These are phyloP conservation scores for Folsomia candida DNA, from an alignment of 2,888 invertebrate species.

Conservation along the genomic window DNA sequence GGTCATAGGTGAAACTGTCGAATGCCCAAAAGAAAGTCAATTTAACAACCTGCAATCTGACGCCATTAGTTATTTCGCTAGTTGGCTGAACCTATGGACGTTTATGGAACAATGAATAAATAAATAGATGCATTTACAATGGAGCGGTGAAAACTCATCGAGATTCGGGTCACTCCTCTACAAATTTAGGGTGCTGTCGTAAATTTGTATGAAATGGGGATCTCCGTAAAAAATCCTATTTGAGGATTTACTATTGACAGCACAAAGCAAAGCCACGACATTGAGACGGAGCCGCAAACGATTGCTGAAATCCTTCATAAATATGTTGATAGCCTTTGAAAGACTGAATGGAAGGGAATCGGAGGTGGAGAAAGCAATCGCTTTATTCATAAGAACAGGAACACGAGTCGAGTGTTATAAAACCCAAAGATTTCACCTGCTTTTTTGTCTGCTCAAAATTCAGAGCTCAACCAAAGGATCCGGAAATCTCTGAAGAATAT, in stretches of 20 bases:
- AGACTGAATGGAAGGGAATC: slow-evolving; percentile 7
- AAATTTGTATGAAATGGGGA: not conserved
- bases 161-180: not conserved
- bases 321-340: slow-evolving; percentile 12
- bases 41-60: too few relatives aligned
- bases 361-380: slow-evolving; percentile 35
- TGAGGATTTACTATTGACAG: not conserved
- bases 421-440: not conserved
- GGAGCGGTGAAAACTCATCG: not conserved
- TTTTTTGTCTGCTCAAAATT: not conserved
- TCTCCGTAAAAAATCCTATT: not conserved
- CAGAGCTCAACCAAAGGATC: not conserved
- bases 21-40: not conserved
- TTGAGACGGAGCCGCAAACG: not conserved
- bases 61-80: too few relatives aligned
- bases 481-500: slow-evolving; percentile 7
- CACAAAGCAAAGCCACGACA: too few relatives aligned
- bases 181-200: too few relatives aligned
- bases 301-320: slow-evolving; percentile 11
- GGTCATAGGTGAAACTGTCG: slow-evolving; percentile 80
- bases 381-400: slow-evolving; percentile 36
- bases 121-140: too few relatives aligned
- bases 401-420: not conserved
- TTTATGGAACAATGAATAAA: too few relatives aligned
- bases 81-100: too few relatives aligned